A percentile compares a stretch with the other conserved stretches of the same genome.
These are phyloP conservation scores for Morone chrysops DNA, from an alignment of 2,113 vertebrate genomes.

Conservation along the genomic window DNA sequence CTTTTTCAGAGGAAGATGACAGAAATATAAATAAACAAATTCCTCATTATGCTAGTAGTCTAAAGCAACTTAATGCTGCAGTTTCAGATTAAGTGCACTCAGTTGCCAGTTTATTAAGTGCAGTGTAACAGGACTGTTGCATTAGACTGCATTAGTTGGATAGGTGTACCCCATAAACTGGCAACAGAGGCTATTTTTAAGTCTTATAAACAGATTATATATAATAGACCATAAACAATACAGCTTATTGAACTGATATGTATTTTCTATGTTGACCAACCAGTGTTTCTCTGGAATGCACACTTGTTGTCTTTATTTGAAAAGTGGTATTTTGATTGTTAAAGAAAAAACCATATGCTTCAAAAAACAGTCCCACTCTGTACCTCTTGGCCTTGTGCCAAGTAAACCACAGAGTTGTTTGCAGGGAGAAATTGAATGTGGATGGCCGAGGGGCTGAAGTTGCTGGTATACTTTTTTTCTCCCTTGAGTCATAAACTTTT, in stretches of 20 bases:
- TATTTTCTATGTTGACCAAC: background rate
- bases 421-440: background rate
- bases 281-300: constrained; percentile 3
- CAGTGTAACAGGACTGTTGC: background rate
- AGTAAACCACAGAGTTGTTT: background rate
- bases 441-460: background rate
- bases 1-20: constrained; percentile 21
- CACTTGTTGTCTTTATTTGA: background rate
- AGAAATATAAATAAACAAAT: background rate
- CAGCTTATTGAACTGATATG: background rate
- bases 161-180: too few species aligned
- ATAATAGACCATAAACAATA: background rate
- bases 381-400: background rate
- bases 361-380: background rate
- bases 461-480: background rate
- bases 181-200: background rate
- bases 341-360: background rate
- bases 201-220: background rate
- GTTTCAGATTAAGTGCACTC: background rate
- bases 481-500: background rate
- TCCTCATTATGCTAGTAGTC: background rate
- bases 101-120: background rate
- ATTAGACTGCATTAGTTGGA: background rate
- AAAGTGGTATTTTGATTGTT: constrained; percentile 20
- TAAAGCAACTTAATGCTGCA: background rate